Percentiles rank a stretch among this genome's conserved stretches.
phyloP scores from a whole-genome alignment of 1,140 invertebrate genomes.

The Drosophila seguyi region DNA sequence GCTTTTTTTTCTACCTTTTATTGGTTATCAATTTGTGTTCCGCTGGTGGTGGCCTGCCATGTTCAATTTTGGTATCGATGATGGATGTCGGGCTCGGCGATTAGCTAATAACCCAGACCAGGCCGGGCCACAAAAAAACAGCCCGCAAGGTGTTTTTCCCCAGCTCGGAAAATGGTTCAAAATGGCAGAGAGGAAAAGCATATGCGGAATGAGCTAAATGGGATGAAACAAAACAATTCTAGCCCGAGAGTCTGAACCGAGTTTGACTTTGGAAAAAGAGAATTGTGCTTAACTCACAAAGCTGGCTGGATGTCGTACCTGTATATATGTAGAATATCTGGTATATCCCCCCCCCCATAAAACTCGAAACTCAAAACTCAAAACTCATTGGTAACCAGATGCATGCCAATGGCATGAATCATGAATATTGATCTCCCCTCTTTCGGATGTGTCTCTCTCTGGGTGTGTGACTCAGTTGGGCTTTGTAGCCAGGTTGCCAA shows the following conservation, averaged over 20 bases:
- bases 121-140: neutral
- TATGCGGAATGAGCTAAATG: conserved; percentile 31
- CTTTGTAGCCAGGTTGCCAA: conserved; percentile 37
- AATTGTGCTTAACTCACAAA: conserved; percentile 48
- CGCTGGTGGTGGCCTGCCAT: conserved; percentile 21
- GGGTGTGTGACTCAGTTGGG: conserved; percentile 44
- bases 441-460: conserved; percentile 26
- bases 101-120: conserved; percentile 38
- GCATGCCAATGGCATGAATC: conserved; percentile 72
- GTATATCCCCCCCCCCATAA: neutral
- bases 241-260: neutral
- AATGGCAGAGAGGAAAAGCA: conserved; percentile 7
- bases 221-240: conserved; percentile 17
- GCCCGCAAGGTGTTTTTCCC: conserved; percentile 26
- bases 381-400: conserved; percentile 50
- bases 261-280: conserved; percentile 18
- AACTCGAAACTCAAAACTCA: conserved; percentile 6
- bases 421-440: conserved; percentile 61
- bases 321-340: conserved; percentile 10
- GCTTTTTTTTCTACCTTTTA: conserved; percentile 1
- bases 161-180: neutral
- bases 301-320: conserved; percentile 11
- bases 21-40: conserved; percentile 38
- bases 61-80: conserved; percentile 47
- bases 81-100: conserved; percentile 48